Evolutionary conservation across 1,140 invertebrate species (phyloP).

Genomic region (Ladona fulva): DNA sequence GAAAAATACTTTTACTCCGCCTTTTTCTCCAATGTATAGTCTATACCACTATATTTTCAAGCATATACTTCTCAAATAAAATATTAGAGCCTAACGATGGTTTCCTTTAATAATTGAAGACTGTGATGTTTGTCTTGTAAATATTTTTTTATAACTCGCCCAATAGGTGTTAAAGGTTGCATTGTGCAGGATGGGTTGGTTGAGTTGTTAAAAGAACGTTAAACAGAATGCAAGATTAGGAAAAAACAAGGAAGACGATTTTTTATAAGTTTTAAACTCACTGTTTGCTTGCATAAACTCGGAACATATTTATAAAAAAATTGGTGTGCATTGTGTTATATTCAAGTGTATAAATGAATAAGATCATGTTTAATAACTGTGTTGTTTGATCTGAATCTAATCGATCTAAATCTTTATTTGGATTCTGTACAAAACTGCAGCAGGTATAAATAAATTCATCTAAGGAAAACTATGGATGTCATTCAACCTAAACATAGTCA

Average conservation of each 20-base stretch:
- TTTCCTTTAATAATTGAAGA: conserved; percentile 10
- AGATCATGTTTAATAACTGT: too few species aligned
- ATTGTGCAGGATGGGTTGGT: neutral
- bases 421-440: too few species aligned
- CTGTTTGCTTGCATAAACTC: neutral
- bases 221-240: neutral
- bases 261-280: neutral
- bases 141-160: conserved; percentile 7
- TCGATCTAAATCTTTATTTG: too few species aligned
- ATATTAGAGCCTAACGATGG: neutral
- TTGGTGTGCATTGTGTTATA: too few species aligned
- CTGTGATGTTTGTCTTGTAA: conserved; percentile 5
- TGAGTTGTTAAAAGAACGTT: neutral
- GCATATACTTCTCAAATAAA: neutral
- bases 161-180: neutral
- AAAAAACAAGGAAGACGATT: neutral
- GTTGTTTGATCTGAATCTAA: too few species aligned
- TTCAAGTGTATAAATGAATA: too few species aligned
- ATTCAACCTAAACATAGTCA: too few species aligned
- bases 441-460: too few species aligned
- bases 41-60: neutral
- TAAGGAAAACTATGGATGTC: too few species aligned
- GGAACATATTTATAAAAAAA: too few species aligned
- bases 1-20: neutral
- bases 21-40: neutral